These are phyloP conservation scores for Catharus minimus DNA, from an alignment of 2,113 vertebrate species.

Conservation along the genomic window DNA sequence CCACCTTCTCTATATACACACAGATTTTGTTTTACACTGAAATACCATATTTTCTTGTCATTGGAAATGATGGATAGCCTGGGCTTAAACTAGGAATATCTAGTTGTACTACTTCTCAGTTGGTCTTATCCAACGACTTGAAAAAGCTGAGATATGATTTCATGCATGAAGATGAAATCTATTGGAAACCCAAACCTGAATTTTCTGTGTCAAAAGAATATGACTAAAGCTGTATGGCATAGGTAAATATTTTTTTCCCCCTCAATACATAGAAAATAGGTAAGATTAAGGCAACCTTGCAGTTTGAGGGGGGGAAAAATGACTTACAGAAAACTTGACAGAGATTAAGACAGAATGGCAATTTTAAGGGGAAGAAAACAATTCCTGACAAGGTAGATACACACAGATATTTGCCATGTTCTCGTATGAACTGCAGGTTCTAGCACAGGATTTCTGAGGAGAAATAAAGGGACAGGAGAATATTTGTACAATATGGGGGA, in stretches of 20 bases:
- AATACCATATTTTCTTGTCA: neutral
- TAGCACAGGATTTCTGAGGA: neutral
- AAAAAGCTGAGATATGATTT: neutral
- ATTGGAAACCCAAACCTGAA: neutral
- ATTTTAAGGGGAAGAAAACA: neutral
- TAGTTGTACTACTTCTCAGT: neutral
- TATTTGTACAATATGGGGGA: neutral
- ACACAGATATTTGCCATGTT: neutral
- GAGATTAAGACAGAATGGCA: neutral
- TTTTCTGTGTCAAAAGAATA: neutral
- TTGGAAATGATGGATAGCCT: neutral
- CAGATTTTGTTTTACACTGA: neutral
- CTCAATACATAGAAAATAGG: neutral
- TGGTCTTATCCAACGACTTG: neutral
- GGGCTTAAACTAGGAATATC: neutral
- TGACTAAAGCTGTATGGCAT: neutral
- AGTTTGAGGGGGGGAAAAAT: too few relatives aligned
- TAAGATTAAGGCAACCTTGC: neutral
- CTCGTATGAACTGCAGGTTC: neutral
- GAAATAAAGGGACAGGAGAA: neutral
- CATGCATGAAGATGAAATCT: neutral
- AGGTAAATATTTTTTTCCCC: neutral
- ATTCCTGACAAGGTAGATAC: neutral
- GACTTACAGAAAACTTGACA: neutral
- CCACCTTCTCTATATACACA: neutral